These are phyloP conservation scores for Eupristina koningsbergeri DNA, from an alignment of 1,140 invertebrate species.

Conservation along the genomic window DNA sequence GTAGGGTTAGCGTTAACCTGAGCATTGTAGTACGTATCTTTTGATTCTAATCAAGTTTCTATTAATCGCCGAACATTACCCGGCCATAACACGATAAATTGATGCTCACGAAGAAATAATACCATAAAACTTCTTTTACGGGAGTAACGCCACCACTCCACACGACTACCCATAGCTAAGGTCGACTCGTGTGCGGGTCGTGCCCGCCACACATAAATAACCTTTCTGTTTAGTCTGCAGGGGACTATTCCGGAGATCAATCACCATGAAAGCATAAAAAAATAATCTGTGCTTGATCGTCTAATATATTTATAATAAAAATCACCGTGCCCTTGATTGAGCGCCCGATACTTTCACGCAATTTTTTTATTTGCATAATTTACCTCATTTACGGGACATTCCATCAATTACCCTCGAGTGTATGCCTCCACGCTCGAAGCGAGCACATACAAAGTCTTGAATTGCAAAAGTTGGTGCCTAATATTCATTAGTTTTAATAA, in stretches of 20 bases:
- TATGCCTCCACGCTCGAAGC: conserved; percentile 39
- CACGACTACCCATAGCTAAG: no score
- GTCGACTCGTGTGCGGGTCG: neutral
- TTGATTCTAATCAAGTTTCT: conserved; percentile 42
- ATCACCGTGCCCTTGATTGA: neutral
- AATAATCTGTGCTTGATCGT: conserved; percentile 39
- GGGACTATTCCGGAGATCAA: neutral
- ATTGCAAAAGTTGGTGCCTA: neutral
- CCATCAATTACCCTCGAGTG: conserved; percentile 38
- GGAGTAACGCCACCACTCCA: no score
- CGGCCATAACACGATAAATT: conserved; percentile 15
- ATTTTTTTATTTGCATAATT: conserved; percentile 43
- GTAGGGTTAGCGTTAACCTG: no score
- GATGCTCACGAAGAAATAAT: conserved; percentile 13
- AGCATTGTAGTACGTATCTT: no score
- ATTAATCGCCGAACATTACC: conserved; percentile 14
- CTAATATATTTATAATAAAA: conserved; percentile 25
- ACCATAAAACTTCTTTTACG: neutral
- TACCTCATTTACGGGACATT: conserved; percentile 39
- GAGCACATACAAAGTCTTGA: neutral
- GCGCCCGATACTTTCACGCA: conserved; percentile 7
- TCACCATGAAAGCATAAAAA: conserved; percentile 22
- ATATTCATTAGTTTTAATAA: conserved; percentile 13
- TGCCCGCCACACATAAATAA: neutral
- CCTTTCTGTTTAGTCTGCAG: neutral